These are phyloP conservation scores for Mandrillus leucophaeus DNA, from an alignment of 2,113 vertebrate species.

Conservation along the genomic window DNA sequence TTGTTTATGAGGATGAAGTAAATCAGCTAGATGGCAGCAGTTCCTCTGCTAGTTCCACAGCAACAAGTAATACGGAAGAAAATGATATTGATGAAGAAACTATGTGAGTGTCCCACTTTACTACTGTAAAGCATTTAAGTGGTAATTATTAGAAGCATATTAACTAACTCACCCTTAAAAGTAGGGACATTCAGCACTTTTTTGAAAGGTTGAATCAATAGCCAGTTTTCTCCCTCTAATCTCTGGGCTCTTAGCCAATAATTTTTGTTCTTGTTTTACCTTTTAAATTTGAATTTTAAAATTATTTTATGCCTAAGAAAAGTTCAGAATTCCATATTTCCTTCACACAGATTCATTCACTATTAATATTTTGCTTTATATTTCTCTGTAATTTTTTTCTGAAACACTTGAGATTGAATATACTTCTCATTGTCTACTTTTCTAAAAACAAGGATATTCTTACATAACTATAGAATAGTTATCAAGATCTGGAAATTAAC, in stretches of 20 bases:
- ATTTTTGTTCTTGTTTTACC: background rate
- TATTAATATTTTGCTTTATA: slow-evolving; percentile 8
- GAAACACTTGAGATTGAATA: background rate
- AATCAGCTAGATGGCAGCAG: slow-evolving; percentile 97
- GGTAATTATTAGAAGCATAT: background rate
- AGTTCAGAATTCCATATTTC: background rate
- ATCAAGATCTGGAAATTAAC: background rate
- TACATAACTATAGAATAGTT: background rate
- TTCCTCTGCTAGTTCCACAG: slow-evolving; percentile 97
- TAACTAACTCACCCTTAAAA: background rate
- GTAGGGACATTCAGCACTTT: background rate
- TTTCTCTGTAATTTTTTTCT: background rate
- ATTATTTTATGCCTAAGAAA: slow-evolving; percentile 30
- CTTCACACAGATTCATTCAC: background rate
- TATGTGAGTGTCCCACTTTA: slow-evolving; percentile 88
- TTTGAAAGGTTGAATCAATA: background rate
- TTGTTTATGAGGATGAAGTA: slow-evolving; percentile 95
- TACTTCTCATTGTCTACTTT: background rate
- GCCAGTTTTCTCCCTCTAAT: background rate
- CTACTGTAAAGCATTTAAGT: background rate
- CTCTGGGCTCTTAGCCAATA: background rate
- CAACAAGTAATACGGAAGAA: slow-evolving; percentile 98
- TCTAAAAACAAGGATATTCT: background rate
- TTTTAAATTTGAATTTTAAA: slow-evolving; percentile 28
- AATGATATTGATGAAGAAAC: slow-evolving; percentile 99